phyloP scores from a whole-genome alignment of 2,797 vertebrate genomes.

The Sebastes itinus region DNA sequence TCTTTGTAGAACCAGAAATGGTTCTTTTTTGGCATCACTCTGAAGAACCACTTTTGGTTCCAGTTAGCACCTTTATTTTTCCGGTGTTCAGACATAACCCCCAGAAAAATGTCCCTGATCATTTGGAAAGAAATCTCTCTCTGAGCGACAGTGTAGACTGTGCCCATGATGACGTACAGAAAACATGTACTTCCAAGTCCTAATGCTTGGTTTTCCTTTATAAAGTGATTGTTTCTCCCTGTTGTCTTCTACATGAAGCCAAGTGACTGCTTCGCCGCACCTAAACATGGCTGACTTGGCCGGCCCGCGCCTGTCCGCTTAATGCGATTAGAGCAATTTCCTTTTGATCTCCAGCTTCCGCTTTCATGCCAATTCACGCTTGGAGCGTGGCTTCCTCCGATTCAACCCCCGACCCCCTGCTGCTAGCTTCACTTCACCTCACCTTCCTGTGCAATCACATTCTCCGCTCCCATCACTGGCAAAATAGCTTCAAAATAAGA shows the following conservation, averaged over 20 bases:
- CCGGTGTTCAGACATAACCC: not conserved
- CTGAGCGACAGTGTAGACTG: not conserved
- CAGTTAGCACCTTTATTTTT: no score
- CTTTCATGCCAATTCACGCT: conserved; percentile 53
- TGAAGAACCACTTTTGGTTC: no score
- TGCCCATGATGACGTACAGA: not conserved
- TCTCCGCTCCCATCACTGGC: not conserved
- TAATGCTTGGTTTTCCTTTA: not conserved
- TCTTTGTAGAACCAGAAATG: no score
- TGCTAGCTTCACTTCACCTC: conserved; percentile 42
- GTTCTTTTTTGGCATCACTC: no score
- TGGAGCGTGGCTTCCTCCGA: conserved; percentile 22
- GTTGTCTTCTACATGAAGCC: not conserved
- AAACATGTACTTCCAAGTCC: not conserved
- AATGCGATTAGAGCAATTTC: conserved; percentile 60
- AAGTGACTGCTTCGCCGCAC: conserved; percentile 34
- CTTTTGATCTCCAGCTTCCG: conserved; percentile 70
- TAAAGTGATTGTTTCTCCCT: not conserved
- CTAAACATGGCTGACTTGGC: conserved; percentile 54
- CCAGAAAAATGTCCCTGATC: conserved; percentile 8
- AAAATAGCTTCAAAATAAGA: not conserved
- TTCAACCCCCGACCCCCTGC: conserved; percentile 30
- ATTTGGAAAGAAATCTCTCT: conserved; percentile 9
- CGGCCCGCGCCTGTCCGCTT: conserved; percentile 11
- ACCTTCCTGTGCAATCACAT: conserved; percentile 23